Conservation (phyloP, 1,140 invertebrate genomes). For the Drosophila ficusphila region DNA sequence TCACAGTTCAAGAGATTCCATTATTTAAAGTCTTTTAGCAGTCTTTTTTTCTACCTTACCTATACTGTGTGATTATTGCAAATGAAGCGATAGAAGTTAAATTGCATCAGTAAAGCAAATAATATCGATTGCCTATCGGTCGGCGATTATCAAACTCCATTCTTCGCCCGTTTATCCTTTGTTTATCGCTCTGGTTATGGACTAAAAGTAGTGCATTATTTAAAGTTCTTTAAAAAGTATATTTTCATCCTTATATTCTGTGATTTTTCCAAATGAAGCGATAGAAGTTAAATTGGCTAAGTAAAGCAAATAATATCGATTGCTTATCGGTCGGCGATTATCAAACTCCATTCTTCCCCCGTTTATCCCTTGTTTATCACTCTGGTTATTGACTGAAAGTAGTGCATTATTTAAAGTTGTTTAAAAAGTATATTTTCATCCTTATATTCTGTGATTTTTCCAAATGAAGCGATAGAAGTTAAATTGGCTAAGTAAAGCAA, state of each 20-base stretch:
- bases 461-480: background rate
- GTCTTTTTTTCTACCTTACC: no score
- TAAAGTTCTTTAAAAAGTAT: no score
- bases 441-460: no score
- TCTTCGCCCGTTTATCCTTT: background rate
- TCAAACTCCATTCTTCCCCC: background rate
- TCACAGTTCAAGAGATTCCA: no score
- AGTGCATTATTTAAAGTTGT: no score
- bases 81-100: background rate
- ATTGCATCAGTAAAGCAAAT: background rate
- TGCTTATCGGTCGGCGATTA: conserved; percentile 2
- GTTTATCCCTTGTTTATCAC: conserved; percentile 25
- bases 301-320: background rate
- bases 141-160: conserved; percentile 5
- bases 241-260: no score
- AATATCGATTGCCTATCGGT: background rate
- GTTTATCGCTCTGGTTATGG: conserved; percentile 29
- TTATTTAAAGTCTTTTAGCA: no score
- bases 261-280: background rate
- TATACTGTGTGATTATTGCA: no score
- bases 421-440: no score
- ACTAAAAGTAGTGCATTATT: no score
- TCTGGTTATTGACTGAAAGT: no score
- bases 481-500: background rate
- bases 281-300: background rate